These are phyloP conservation scores for Callosobruchus maculatus DNA, from an alignment of 2,888 invertebrate species.

Conservation along the genomic window DNA sequence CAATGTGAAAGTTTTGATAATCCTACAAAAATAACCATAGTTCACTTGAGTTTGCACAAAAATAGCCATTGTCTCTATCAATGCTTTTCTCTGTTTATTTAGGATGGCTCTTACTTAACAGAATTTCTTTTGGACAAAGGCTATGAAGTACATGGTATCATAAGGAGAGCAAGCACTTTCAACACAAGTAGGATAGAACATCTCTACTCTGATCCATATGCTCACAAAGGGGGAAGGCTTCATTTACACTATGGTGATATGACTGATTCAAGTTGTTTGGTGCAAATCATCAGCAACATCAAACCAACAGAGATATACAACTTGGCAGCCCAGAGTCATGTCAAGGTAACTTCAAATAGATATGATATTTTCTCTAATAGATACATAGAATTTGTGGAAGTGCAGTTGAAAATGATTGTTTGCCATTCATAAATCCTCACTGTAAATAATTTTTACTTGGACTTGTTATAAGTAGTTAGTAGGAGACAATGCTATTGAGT, in stretches of 20 bases:
- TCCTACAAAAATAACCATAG: too few species aligned
- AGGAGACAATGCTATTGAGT: too few species aligned
- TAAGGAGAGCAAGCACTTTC: conserved; percentile 91
- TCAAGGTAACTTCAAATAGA: conserved; percentile 56
- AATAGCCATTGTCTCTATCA: too few species aligned
- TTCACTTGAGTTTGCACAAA: too few species aligned
- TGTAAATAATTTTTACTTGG: too few species aligned
- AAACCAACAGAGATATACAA: conserved; percentile 95
- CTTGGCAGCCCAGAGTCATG: conserved; percentile 97
- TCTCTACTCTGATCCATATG: conserved; percentile 84
- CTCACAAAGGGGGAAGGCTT: conserved; percentile 83
- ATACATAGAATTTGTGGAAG: too few species aligned
- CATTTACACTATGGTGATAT: conserved; percentile 97
- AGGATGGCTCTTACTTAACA: conserved; percentile 98
- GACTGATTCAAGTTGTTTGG: conserved; percentile 94
- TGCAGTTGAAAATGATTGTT: too few species aligned
- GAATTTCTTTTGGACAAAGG: conserved; percentile 90
- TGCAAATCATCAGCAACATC: conserved; percentile 74
- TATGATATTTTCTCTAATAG: too few species aligned
- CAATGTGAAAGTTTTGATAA: too few species aligned
- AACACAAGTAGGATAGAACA: conserved; percentile 97
- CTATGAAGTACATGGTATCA: conserved; percentile 94
- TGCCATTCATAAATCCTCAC: too few species aligned
- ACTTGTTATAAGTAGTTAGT: too few species aligned
- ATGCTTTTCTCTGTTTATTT: background rate